Percentiles rank a stretch among this genome's conserved stretches.
These are phyloP conservation scores for Harmothoe impar DNA, from an alignment of 2,888 invertebrate species.

Conservation along the genomic window DNA sequence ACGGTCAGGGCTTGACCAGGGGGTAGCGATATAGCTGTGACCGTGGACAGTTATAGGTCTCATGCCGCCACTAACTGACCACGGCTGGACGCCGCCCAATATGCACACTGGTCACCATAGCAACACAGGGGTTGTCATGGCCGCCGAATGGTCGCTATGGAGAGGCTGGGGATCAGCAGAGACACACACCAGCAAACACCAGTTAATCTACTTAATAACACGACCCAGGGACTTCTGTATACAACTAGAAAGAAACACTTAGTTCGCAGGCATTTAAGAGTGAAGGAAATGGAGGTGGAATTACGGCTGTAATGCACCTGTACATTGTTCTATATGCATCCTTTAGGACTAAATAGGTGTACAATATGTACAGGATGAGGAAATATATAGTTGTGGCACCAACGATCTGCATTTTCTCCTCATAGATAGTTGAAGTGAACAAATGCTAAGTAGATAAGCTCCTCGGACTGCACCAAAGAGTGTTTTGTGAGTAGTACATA, in stretches of 20 bases:
- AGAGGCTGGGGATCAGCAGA: background rate
- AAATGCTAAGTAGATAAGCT: too few species aligned
- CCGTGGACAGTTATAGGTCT: slow-evolving; percentile 51
- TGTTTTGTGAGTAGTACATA: too few species aligned
- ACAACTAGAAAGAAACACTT: background rate
- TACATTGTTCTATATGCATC: too few species aligned
- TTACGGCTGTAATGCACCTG: too few species aligned
- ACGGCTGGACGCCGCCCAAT: slow-evolving; percentile 6
- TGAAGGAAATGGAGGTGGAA: too few species aligned
- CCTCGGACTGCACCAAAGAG: too few species aligned
- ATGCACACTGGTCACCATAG: slow-evolving; percentile 31
- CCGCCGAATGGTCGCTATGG: slow-evolving; percentile 35
- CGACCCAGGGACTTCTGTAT: background rate
- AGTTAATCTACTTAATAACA: slow-evolving; percentile 15
- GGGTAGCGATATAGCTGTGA: slow-evolving; percentile 53
- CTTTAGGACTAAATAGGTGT: too few species aligned
- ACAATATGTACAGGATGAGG: too few species aligned
- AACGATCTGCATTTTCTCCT: too few species aligned
- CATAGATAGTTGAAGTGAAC: too few species aligned
- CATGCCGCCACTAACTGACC: slow-evolving; percentile 40
- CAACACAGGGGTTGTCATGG: slow-evolving; percentile 10
- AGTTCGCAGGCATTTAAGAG: background rate
- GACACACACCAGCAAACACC: slow-evolving; percentile 31
- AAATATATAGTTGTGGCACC: too few species aligned
- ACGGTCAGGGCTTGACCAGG: background rate